A percentile compares a stretch with the other conserved stretches of the same genome.
phyloP scores from a whole-genome alignment of 2,113 vertebrate genomes.

The Stegastes partitus region DNA sequence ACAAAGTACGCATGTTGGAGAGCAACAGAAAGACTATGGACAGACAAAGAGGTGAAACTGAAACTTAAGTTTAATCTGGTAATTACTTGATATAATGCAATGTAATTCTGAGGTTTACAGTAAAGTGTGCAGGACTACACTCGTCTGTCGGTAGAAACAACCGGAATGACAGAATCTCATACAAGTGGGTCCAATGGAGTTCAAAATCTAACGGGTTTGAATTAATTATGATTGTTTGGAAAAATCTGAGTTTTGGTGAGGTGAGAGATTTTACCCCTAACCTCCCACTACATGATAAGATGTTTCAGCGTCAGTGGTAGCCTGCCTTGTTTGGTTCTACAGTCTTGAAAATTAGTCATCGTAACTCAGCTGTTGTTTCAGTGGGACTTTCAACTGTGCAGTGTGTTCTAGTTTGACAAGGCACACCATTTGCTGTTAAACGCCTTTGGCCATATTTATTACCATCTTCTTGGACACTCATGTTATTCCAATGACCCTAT shows the following conservation, averaged over 20 bases:
- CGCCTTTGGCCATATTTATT: not conserved
- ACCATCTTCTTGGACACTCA: not conserved
- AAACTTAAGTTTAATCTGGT: no score
- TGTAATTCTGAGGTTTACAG: not conserved
- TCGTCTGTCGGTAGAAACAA: not conserved
- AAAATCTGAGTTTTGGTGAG: not conserved
- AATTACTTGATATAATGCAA: no score
- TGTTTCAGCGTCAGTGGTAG: not conserved
- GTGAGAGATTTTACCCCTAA: not conserved
- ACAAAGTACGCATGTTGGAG: no score
- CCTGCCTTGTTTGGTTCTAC: not conserved
- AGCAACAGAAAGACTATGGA: no score
- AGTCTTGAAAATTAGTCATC: no score
- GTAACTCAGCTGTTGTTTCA: not conserved
- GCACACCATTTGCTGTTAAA: not conserved
- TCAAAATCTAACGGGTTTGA: not conserved
- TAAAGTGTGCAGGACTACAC: not conserved
- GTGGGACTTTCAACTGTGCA: not conserved
- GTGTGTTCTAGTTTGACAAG: conserved; percentile 9
- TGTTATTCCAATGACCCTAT: not conserved
- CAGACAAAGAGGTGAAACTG: no score
- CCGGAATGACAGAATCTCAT: not conserved
- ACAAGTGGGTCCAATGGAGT: not conserved
- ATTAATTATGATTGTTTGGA: not conserved
- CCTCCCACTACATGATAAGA: not conserved